Base-by-base conservation (phyloP, 2,888 invertebrate genomes). In the Anticlea derivata region DNA sequence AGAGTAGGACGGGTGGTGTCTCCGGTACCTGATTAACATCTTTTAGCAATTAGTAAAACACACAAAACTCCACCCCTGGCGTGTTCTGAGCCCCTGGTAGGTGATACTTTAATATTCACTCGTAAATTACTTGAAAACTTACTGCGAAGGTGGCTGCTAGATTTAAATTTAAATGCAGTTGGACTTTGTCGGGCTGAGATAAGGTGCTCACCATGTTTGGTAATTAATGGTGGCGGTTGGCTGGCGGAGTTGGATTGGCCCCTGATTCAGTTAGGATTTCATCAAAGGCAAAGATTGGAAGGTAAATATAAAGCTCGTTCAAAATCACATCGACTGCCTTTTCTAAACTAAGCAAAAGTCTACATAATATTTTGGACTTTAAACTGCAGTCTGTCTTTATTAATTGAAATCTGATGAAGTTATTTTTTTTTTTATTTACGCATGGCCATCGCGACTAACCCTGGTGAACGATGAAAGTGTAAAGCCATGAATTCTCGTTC, bases 41-140 rank as follows among this genome's bases (percentile, higher is more conserved):
- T 91, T 92, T 91, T 90, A 80, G 91, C 91, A 91, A 92, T 92
- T 92, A 92, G 92, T 92, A 92, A 92, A 92, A 92, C 91, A 92
- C 88, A 92, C 91, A 91, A 91, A 92, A 92, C 92, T 92, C 92
- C 91, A 86, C 91, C 91, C 90, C 84, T 83, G 83, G 80, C 86
- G 73, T 91, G 89, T 89, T 84, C 85, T 80, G 80, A 65, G 78
- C 84, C 87, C 86, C 86, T 84, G 88, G 87, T 87, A 88, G 87
- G 88, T 89, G 87, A 90, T 86, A 75, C 80, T 89, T 86, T 87
- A 75, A 83, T 89, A 88, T 87, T 86, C 88, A 73, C 71, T 81
- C 83, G 87, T 89, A 88, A 90, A 90, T 90, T 89, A 88, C 84
- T 86, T 80, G 82, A 79, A 83, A 89, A 87, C 80, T 89, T 86